Conservation (phyloP, 2,888 invertebrate species). For the Zhuqinia jingwanae region DNA sequence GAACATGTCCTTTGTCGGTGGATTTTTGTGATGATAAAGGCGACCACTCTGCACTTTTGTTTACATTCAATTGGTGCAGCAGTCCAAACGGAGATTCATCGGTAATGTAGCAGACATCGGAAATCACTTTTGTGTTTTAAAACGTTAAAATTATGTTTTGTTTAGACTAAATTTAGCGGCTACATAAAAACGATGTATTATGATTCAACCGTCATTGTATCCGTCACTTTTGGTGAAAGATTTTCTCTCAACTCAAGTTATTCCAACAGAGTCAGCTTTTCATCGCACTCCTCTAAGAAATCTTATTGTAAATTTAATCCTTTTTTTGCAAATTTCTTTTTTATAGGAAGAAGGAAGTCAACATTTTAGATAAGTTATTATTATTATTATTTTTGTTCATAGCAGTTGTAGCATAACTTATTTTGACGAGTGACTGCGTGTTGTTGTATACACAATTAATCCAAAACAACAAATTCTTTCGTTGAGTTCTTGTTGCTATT, state of each 20-base stretch:
- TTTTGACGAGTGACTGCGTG: neutral
- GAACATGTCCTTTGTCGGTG: conserved; percentile 7
- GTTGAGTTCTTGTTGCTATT: too few relatives aligned
- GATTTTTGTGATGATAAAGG: neutral
- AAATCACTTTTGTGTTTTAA: neutral
- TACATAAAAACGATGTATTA: neutral
- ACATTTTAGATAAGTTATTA: neutral
- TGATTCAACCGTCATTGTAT: neutral
- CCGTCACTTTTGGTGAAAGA: neutral
- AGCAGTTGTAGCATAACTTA: neutral
- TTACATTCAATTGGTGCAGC: neutral
- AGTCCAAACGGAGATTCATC: neutral
- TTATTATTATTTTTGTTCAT: neutral
- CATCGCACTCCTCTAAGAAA: neutral
- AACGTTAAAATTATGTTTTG: neutral
- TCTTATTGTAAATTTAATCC: neutral
- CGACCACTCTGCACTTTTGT: neutral
- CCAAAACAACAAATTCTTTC: too few relatives aligned
- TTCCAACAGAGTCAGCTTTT: neutral
- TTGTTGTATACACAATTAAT: neutral
- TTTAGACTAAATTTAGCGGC: conserved; percentile 9
- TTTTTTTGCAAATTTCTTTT: too few relatives aligned
- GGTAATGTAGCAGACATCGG: conserved; percentile 16
- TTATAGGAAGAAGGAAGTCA: conserved; percentile 1
- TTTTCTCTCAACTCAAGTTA: conserved; percentile 11